phyloP scores from a whole-genome alignment of 2,797 vertebrate species.

The Delichon dasypus region DNA sequence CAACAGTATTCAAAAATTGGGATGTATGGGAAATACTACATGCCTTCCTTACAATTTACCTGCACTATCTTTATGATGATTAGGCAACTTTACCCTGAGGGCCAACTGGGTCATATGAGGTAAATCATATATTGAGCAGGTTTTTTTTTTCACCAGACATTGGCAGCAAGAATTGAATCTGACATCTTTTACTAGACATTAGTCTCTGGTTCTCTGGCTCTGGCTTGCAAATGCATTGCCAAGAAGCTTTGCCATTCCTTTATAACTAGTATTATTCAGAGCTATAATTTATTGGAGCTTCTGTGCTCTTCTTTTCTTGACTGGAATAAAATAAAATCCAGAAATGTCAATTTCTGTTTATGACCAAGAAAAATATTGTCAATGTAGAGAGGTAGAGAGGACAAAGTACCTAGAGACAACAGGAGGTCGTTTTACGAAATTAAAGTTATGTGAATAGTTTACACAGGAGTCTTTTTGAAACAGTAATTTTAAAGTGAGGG shows the following conservation, averaged over 20 bases:
- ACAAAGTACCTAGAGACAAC: not conserved
- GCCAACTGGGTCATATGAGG: conserved; percentile 49
- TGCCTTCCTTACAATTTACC: not conserved
- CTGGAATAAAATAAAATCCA: conserved; percentile 40
- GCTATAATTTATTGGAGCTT: conserved; percentile 60
- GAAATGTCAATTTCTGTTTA: not conserved
- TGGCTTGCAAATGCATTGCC: not conserved
- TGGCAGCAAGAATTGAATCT: conserved; percentile 55
- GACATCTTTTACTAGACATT: conserved; percentile 63
- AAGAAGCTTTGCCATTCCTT: conserved; percentile 51
- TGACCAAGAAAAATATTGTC: conserved; percentile 1
- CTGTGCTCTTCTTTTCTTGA: conserved; percentile 47
- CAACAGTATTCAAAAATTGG: not conserved
- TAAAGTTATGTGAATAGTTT: not conserved
- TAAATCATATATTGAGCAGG: conserved; percentile 22
- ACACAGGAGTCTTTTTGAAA: not conserved
- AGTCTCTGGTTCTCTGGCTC: conserved; percentile 59
- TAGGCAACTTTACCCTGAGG: not conserved
- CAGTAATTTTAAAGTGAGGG: not conserved
- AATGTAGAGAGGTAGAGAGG: not conserved
- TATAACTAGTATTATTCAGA: conserved; percentile 35
- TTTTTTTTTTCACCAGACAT: not conserved
- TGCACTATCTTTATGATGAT: not conserved
- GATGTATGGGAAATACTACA: not conserved
- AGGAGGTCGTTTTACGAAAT: not conserved